Conservation (phyloP, 2,113 vertebrate species). For the Todiramphus chloris region DNA sequence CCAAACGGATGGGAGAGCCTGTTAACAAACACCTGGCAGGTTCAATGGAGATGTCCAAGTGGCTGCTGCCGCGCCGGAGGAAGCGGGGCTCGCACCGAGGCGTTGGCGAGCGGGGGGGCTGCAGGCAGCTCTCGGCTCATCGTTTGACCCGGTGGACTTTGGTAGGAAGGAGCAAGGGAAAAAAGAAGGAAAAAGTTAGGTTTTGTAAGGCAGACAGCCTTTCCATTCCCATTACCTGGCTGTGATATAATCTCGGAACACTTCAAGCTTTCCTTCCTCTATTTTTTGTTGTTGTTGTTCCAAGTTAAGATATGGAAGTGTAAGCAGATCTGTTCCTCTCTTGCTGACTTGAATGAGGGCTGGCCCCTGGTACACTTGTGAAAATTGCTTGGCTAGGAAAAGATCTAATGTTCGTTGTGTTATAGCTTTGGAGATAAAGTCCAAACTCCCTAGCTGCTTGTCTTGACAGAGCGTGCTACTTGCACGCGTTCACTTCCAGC, state of each 20-base stretch:
- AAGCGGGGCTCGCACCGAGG: not conserved
- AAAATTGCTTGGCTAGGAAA: conserved; percentile 33
- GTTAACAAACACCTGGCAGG: conserved; percentile 30
- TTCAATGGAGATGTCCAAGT: conserved; percentile 14
- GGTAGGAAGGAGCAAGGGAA: not conserved
- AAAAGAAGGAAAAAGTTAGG: not conserved
- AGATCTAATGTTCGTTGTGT: not conserved
- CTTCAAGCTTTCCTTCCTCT: not conserved
- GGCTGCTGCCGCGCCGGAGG: not conserved
- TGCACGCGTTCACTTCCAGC: not conserved
- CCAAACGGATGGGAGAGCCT: not conserved
- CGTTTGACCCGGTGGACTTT: not conserved
- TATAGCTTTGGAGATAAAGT: not conserved
- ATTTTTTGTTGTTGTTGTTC: not conserved
- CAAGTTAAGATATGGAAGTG: not conserved
- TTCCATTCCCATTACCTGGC: accelerated
- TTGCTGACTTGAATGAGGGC: conserved; percentile 22
- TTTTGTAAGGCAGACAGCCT: not conserved
- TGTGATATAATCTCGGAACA: not conserved
- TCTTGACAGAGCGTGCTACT: not conserved
- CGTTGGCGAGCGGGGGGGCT: not conserved
- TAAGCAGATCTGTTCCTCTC: conserved; percentile 35
- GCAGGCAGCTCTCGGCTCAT: not conserved
- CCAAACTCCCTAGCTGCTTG: not conserved
- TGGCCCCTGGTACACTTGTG: not conserved